Percentiles rank a stretch among this genome's conserved stretches.
Evolutionary conservation across 2,113 vertebrate species (phyloP).

Genomic region (Emydura subglobosa): DNA sequence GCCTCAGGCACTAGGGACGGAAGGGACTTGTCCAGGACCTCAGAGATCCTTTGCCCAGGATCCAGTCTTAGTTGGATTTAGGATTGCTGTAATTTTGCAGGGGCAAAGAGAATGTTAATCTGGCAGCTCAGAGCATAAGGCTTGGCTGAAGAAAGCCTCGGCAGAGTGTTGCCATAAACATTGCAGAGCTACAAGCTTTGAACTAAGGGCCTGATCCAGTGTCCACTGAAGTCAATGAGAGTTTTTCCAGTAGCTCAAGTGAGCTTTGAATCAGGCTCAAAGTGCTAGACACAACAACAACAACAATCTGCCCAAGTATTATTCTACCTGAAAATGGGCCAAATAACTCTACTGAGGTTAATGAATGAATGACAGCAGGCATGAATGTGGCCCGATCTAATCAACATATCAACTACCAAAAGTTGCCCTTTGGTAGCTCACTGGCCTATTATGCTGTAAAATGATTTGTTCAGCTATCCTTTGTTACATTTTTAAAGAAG

Average conservation of each 20-base stretch:
- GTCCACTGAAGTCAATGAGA: not conserved
- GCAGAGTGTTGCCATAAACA: not conserved
- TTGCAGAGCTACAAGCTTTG: not conserved
- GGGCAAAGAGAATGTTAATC: not conserved
- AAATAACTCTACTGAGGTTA: not conserved
- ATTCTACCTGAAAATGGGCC: not conserved
- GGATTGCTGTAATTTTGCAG: not conserved
- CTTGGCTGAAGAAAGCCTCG: not conserved
- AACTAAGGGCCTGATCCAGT: not conserved
- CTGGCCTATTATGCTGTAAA: not conserved
- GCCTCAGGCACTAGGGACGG: not conserved
- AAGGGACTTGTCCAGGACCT: not conserved
- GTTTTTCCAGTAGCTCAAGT: not conserved
- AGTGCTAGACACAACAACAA: not conserved
- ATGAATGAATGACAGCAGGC: not conserved
- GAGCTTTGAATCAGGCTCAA: not conserved
- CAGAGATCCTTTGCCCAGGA: not conserved
- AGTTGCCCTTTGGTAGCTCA: not conserved
- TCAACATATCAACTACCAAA: not conserved
- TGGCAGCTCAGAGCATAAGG: not conserved
- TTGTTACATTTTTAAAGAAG: not conserved
- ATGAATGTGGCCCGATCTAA: not conserved
- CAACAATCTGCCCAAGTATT: not conserved
- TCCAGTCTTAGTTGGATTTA: not conserved
- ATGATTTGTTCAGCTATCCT: not conserved